Percentiles rank a stretch among this genome's conserved stretches.
phyloP scores from a whole-genome alignment of 2,888 invertebrate species.

The Drosophila villosipedis region DNA sequence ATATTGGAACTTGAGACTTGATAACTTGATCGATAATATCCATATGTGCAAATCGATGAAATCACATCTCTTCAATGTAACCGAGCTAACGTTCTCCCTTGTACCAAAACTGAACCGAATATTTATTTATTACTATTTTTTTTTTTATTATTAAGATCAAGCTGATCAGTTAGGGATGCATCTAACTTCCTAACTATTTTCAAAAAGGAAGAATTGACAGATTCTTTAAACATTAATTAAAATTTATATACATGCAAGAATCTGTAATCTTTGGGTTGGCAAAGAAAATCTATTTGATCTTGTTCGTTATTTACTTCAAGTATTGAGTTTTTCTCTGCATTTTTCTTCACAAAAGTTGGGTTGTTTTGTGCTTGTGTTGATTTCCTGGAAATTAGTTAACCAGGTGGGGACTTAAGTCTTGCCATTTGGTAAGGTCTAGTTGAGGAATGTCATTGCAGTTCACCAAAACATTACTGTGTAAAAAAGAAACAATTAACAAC shows the following conservation, averaged over 20 bases:
- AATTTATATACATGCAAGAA: neutral
- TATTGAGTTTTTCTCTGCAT: neutral
- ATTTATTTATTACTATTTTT: neutral
- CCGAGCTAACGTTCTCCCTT: neutral
- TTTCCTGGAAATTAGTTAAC: constrained; percentile 9
- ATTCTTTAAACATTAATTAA: neutral
- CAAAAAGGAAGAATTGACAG: no score
- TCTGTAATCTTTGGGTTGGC: neutral
- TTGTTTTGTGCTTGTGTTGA: neutral
- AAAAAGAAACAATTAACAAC: neutral
- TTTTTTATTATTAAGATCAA: neutral
- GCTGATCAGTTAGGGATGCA: neutral
- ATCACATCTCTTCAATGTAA: neutral
- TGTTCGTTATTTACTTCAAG: neutral
- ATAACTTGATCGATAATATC: neutral
- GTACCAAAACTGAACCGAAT: neutral
- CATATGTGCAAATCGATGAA: neutral
- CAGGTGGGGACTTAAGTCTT: constrained; percentile 62
- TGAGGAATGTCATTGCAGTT: constrained; percentile 73
- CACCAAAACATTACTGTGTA: constrained; percentile 64
- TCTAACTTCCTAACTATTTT: no score
- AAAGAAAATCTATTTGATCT: neutral
- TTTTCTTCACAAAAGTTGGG: neutral
- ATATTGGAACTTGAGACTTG: neutral
- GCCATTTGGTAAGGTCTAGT: constrained; percentile 76